phyloP scores from a whole-genome alignment of 1,140 invertebrate genomes.

The Sycobia sp. region DNA sequence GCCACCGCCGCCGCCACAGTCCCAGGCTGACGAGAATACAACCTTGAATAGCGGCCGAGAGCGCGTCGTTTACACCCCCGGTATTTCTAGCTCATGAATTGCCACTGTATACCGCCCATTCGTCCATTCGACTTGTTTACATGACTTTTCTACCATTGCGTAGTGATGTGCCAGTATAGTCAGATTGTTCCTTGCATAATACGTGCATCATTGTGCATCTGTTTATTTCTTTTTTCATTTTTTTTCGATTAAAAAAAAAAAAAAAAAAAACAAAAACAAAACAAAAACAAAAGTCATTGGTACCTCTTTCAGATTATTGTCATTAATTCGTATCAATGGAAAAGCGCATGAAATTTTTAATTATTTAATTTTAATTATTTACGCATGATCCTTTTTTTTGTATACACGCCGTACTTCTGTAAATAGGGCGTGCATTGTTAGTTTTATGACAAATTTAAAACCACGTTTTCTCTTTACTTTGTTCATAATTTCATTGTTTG shows the following conservation, averaged over 20 bases:
- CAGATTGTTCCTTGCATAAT: no score
- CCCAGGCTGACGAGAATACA: conserved; percentile 56
- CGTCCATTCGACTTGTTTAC: conserved; percentile 5
- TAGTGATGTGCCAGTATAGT: no score
- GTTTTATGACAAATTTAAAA: neutral
- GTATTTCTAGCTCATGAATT: conserved; percentile 50
- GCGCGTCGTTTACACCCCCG: conserved; percentile 53
- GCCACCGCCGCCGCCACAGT: conserved; percentile 46
- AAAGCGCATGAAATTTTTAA: neutral
- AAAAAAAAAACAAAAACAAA: no score
- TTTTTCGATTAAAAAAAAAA: neutral
- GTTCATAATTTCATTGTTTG: no score
- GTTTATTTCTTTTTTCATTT: neutral
- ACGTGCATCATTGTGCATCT: no score
- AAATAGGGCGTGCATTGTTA: no score
- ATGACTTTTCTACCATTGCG: neutral
- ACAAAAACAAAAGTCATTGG: no score
- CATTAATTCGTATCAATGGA: no score
- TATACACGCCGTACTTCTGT: no score
- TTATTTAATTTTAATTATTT: no score
- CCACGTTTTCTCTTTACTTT: neutral
- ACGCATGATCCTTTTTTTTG: no score
- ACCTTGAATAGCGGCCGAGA: conserved; percentile 56
- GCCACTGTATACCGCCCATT: neutral
- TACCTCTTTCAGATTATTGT: no score